A percentile compares a stretch with the other conserved stretches of the same genome.
Evolutionary conservation across 2,797 vertebrate species (phyloP).

Genomic region (Tapirus indicus): DNA sequence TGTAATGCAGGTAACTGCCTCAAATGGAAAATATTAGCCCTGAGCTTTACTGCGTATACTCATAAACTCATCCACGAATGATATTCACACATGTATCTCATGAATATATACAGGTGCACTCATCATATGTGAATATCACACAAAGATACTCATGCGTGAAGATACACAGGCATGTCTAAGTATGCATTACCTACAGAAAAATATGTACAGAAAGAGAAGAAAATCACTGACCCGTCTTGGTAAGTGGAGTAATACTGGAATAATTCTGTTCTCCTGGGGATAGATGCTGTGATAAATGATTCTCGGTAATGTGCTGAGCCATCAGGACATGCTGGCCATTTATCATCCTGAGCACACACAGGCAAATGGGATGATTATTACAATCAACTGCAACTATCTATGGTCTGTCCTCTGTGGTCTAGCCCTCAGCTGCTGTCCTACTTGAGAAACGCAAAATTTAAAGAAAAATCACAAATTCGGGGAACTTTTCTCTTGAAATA

Average conservation of each 20-base stretch:
- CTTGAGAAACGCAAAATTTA: constrained; percentile 71
- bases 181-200: neutral
- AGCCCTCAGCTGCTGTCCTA: constrained; percentile 72
- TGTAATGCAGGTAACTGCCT: neutral
- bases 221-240: constrained; percentile 14
- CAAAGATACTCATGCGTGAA: neutral
- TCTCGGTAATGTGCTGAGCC: constrained; percentile 85
- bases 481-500: constrained; percentile 71
- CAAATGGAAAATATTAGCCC: neutral
- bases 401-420: constrained; percentile 66
- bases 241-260: constrained; percentile 76
- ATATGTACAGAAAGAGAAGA: neutral
- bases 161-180: neutral
- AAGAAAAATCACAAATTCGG: constrained; percentile 72
- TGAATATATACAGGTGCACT: neutral
- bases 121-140: neutral
- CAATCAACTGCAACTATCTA: constrained; percentile 82
- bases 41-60: neutral
- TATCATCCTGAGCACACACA: constrained; percentile 83
- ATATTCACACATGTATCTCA: neutral
- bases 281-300: constrained; percentile 86
- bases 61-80: neutral
- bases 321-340: constrained; percentile 82
- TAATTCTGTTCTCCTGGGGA: constrained; percentile 83
- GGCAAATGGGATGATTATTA: constrained; percentile 87